phyloP scores from a whole-genome alignment of 2,888 invertebrate genomes.

The Hydrotaea cyrtoneurina region DNA sequence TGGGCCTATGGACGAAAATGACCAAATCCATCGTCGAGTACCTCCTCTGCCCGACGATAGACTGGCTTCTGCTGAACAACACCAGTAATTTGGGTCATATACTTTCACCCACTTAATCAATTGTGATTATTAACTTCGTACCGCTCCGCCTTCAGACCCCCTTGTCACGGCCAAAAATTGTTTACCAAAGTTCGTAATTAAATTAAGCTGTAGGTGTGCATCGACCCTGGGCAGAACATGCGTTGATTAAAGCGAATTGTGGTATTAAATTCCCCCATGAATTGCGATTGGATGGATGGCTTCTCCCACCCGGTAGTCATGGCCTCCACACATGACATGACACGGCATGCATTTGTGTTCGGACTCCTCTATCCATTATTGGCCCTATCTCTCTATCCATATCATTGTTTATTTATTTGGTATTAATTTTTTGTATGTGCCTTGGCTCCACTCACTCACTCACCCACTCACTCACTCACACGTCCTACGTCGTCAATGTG shows the following conservation, averaged over 20 bases:
- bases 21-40: too few relatives aligned
- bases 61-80: too few relatives aligned
- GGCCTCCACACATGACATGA: too few relatives aligned
- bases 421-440: constrained; percentile 26
- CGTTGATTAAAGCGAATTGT: background rate
- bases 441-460: constrained; percentile 8
- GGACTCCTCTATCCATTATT: constrained; percentile 6
- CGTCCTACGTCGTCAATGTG: background rate
- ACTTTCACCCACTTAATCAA: too few relatives aligned
- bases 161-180: background rate
- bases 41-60: too few relatives aligned
- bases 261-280: constrained; percentile 1
- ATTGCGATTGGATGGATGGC: background rate
- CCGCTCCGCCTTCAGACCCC: constrained; percentile 18
- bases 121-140: too few relatives aligned
- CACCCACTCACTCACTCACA: too few relatives aligned
- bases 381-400: constrained; percentile 27
- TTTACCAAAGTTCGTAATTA: constrained; percentile 28
- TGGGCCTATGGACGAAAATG: too few relatives aligned
- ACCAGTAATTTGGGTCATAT: too few relatives aligned
- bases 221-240: background rate
- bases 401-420: constrained; percentile 41
- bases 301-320: background rate
- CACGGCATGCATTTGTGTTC: background rate
- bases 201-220: constrained; percentile 26